These are phyloP conservation scores for Charaxes varanes DNA, from an alignment of 1,140 invertebrate species.

Conservation along the genomic window DNA sequence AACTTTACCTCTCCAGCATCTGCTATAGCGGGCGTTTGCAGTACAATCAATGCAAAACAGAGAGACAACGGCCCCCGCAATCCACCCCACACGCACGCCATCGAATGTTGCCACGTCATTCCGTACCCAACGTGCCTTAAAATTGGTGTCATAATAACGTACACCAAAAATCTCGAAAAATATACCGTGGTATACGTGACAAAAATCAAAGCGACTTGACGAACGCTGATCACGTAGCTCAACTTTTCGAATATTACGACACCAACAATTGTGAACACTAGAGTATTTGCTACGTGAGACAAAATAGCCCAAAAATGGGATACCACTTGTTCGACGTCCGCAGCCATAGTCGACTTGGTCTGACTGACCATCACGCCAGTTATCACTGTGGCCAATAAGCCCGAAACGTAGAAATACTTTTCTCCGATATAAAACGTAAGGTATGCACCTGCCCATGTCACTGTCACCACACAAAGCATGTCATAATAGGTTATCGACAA, in stretches of 20 bases:
- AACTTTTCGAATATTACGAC: conserved; percentile 58
- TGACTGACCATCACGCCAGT: conserved; percentile 50
- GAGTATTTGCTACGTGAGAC: conserved; percentile 42
- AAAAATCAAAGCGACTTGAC: conserved; percentile 49
- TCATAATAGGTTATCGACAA: conserved; percentile 56
- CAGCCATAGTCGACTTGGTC: conserved; percentile 46
- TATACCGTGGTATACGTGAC: conserved; percentile 60
- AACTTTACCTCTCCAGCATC: conserved; percentile 46
- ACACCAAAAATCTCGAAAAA: conserved; percentile 49
- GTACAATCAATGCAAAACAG: conserved; percentile 49
- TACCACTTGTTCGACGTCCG: conserved; percentile 49
- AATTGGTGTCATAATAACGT: conserved; percentile 48
- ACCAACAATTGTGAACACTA: conserved; percentile 57
- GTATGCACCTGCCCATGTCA: conserved; percentile 49
- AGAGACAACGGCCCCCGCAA: conserved; percentile 48
- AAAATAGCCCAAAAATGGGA: conserved; percentile 49
- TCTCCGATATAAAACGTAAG: conserved; percentile 61
- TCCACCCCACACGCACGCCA: conserved; percentile 61
- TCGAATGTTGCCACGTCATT: conserved; percentile 55
- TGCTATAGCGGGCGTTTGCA: conserved; percentile 40
- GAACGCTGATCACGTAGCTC: conserved; percentile 40
- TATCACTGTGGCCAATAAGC: conserved; percentile 48
- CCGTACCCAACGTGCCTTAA: conserved; percentile 49
- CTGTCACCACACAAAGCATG: conserved; percentile 41
- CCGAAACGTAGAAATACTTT: conserved; percentile 59